phyloP scores from a whole-genome alignment of 2,888 invertebrate species.

The Stenichneumon culpator region DNA sequence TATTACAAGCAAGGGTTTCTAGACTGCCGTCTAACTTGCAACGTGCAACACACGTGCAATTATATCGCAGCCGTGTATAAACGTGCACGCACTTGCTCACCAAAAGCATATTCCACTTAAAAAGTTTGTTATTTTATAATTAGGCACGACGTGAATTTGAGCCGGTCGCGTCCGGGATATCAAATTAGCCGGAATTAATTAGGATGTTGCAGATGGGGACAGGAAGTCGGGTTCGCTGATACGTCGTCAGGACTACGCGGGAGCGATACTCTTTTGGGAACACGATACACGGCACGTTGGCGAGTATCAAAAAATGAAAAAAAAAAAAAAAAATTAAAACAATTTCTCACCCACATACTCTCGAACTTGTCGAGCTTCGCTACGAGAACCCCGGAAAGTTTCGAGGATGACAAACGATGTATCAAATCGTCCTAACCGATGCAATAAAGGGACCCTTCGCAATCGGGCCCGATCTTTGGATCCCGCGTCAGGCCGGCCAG shows the following conservation, averaged over 20 bases:
- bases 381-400: conserved; percentile 49
- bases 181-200: conserved; percentile 51
- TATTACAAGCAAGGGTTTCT: conserved; percentile 26
- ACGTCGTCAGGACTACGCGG: conserved; percentile 8
- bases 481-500: conserved; percentile 40
- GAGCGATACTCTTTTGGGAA: conserved; percentile 23
- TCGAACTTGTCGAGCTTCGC: neutral
- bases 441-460: conserved; percentile 65
- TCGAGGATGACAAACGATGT: conserved; percentile 62
- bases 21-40: conserved; percentile 15
- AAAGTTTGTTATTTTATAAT: conserved; percentile 13
- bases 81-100: neutral
- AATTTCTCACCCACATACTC: neutral
- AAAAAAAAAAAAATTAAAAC: conserved; percentile 13
- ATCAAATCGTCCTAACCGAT: conserved; percentile 62
- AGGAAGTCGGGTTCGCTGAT: conserved; percentile 51
- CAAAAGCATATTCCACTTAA: neutral
- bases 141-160: conserved; percentile 29
- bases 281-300: conserved; percentile 23
- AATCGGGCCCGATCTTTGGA: conserved; percentile 58
- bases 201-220: conserved; percentile 43
- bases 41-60: neutral
- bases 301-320: neutral
- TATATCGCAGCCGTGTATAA: neutral
- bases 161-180: conserved; percentile 30